These are phyloP conservation scores for Chesias legatella DNA, from an alignment of 2,888 invertebrate species.

Conservation along the genomic window DNA sequence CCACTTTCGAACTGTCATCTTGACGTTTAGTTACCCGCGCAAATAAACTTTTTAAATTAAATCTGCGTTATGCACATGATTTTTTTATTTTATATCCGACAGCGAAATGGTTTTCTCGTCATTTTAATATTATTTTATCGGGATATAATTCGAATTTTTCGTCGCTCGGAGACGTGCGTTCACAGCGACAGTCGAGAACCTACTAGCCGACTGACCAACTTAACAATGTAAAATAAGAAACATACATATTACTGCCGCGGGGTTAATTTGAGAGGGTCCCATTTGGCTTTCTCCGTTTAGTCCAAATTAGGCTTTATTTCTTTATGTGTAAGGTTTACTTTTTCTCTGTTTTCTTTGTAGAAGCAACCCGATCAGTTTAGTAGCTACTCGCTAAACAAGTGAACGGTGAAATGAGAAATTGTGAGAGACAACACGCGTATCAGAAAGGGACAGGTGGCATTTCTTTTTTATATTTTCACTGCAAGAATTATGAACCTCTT, in stretches of 20 bases:
- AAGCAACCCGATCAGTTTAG: slow-evolving; percentile 54
- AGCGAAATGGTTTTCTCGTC: slow-evolving; percentile 55
- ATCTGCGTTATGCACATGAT: slow-evolving; percentile 41
- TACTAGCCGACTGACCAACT: slow-evolving; percentile 80
- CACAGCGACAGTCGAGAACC: slow-evolving; percentile 54
- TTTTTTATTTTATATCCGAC: slow-evolving; percentile 43
- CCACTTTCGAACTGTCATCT: slow-evolving; percentile 71
- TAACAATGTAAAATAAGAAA: slow-evolving; percentile 76
- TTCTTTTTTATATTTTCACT: slow-evolving; percentile 55
- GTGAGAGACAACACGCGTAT: slow-evolving; percentile 60
- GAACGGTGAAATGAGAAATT: slow-evolving; percentile 81
- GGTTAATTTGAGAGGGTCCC: slow-evolving; percentile 46
- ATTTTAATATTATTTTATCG: slow-evolving; percentile 49
- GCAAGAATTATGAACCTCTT: slow-evolving; percentile 36
- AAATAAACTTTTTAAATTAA: slow-evolving; percentile 33
- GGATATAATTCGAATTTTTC: slow-evolving; percentile 24
- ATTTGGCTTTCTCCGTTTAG: slow-evolving; percentile 37
- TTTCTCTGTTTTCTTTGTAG: slow-evolving; percentile 9
- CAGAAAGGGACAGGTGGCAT: slow-evolving; percentile 56
- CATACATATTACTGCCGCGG: slow-evolving; percentile 65
- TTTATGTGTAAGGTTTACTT: slow-evolving; percentile 17
- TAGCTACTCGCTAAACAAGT: slow-evolving; percentile 72
- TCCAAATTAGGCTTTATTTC: slow-evolving; percentile 24
- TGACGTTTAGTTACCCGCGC: slow-evolving; percentile 58
- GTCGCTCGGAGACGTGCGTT: slow-evolving; percentile 47